Evolutionary conservation across 1,140 invertebrate genomes (phyloP).

Genomic region (Ceratoteleas bidentatus): DNA sequence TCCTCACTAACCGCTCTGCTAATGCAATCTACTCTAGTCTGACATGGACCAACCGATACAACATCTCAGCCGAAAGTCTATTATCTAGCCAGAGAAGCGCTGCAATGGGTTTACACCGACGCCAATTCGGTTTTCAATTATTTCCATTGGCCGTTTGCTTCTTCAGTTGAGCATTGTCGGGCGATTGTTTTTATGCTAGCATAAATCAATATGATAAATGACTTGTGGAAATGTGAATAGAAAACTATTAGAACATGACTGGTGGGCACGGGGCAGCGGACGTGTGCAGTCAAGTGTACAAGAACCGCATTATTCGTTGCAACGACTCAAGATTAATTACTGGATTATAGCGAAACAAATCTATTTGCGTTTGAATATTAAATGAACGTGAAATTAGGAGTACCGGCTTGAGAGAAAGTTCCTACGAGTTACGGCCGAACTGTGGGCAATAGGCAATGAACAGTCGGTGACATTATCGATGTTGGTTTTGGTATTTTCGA

Average conservation of each 20-base stretch:
- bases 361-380: constrained; percentile 35
- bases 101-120: constrained; percentile 2
- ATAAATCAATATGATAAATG: constrained; percentile 59
- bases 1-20: too few species aligned
- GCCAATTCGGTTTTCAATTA: constrained; percentile 38
- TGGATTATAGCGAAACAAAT: constrained; percentile 33
- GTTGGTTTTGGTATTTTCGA: too few species aligned
- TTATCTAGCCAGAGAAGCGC: neutral
- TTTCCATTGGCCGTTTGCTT: constrained; percentile 29
- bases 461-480: too few species aligned
- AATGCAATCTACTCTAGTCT: too few species aligned
- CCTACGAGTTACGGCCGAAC: neutral
- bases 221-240: constrained; percentile 59
- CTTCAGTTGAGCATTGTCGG: constrained; percentile 38
- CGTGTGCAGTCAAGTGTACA: constrained; percentile 43
- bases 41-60: too few species aligned
- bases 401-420: neutral
- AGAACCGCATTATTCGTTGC: constrained; percentile 42
- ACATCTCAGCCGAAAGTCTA: too few species aligned
- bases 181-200: constrained; percentile 48
- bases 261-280: constrained; percentile 42
- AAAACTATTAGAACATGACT: constrained; percentile 55
- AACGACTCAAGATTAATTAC: constrained; percentile 48
- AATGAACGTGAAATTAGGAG: constrained; percentile 18
- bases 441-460: too few species aligned